Evolutionary conservation across 2,888 invertebrate species (phyloP).

Genomic region (Tinea pellionella): DNA sequence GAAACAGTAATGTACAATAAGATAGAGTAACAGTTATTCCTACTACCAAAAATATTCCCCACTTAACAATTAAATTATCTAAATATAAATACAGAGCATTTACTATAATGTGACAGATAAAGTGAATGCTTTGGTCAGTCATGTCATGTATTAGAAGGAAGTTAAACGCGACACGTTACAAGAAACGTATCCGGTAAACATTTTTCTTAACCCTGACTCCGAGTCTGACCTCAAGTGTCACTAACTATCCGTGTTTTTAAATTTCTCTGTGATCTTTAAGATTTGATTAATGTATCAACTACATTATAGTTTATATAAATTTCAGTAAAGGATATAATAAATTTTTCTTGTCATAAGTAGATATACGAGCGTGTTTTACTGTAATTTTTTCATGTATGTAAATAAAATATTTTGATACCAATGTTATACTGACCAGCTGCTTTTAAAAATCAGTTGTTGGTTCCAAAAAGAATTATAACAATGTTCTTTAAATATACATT

Average conservation of each 20-base stretch:
- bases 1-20: no score
- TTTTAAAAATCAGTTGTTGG: background rate
- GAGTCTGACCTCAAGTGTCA: background rate
- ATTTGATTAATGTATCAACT: background rate
- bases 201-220: background rate
- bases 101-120: no score
- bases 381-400: background rate
- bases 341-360: background rate
- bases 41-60: no score
- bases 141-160: background rate
- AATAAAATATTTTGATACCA: no score
- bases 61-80: no score
- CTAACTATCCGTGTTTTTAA: background rate
- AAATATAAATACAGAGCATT: no score
- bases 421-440: background rate
- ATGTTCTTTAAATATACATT: background rate
- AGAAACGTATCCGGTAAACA: background rate
- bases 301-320: background rate
- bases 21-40: no score
- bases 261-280: background rate
- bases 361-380: background rate
- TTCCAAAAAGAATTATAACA: background rate
- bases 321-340: background rate
- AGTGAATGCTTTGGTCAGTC: no score
- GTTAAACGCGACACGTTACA: background rate